These are phyloP conservation scores for Heloderma charlesbogerti DNA, from an alignment of 2,113 vertebrate genomes.

Conservation along the genomic window DNA sequence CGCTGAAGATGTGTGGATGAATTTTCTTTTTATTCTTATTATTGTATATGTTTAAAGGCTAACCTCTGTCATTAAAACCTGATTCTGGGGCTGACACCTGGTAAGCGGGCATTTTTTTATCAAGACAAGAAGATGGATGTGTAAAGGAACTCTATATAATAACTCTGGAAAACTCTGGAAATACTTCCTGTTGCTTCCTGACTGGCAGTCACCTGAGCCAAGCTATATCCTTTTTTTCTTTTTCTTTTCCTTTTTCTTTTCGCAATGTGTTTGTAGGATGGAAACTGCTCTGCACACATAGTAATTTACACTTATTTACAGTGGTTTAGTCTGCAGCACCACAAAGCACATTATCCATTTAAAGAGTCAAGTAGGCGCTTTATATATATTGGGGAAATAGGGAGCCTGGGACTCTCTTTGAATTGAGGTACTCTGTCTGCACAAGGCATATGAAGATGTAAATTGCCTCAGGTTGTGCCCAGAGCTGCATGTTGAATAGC, in stretches of 20 bases:
- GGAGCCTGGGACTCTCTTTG: background rate
- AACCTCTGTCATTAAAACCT: background rate
- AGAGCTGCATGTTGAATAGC: background rate
- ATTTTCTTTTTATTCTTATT: background rate
- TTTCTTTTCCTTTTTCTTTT: background rate
- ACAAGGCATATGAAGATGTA: background rate
- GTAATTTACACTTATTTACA: background rate
- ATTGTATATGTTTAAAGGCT: background rate
- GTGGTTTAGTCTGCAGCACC: background rate
- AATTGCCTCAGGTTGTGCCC: background rate
- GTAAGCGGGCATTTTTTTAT: background rate
- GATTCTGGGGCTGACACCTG: background rate
- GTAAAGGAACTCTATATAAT: background rate
- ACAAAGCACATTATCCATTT: background rate
- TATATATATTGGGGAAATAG: background rate
- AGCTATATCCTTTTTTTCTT: background rate
- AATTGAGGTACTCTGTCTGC: background rate
- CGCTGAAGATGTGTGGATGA: background rate
- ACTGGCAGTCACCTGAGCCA: background rate
- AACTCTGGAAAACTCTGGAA: background rate
- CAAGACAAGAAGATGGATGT: background rate
- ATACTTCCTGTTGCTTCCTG: background rate
- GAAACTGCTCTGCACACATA: background rate
- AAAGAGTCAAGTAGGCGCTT: background rate
- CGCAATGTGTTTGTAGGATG: background rate